Base-by-base conservation (phyloP, 2,888 invertebrate species). In the Meliscaeva auricollis region DNA sequence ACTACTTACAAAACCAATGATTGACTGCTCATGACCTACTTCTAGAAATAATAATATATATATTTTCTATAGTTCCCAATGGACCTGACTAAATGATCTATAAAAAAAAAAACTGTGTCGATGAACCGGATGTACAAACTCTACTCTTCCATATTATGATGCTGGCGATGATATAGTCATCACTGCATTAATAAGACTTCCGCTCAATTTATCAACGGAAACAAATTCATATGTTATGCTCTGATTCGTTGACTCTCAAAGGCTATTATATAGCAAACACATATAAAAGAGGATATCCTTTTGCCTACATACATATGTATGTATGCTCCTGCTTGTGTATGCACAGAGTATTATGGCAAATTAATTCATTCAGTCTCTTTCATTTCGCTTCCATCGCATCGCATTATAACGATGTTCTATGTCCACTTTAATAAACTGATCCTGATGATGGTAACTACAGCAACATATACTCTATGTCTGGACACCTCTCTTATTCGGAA, bases 181-280 rank as follows among this genome's bases (percentile, higher is more conserved):
- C 75, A n/a, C 32, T 46, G 22, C 20, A 54, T 74, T 66, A 74
- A 83, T 83, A 62, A 73, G 69, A 79, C 83, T 75, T 84, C 83
- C 83, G 83, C n/a, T 64, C 58, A 75, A 79, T 84, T 70, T 58
- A 70, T 70, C 70, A 75, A 26, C 73, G 83, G 78, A 78, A 78
- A 62, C 68, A 54, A 22, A 64, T 64, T 64, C 69, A 76, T 64
- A 73, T 46, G 70, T 69, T 75, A 38, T 32, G 80, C 62, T 15
- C 75, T 35, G 54, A 69, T 66, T 72, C 44, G 46, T 50, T 48
- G 35, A 15, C 56, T 66, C 46, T 41, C 72, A 77, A 66, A 72
- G 50, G 30, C 26, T 26, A n/a, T n/a, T n/a, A 26, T 26, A 26
- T 26, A 26, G 4, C 46, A 68, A 46, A 17, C 15, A 35, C 1